Evolutionary conservation across 23 tunicate species (phyloP).

Genomic region (Phallusia fumigata): DNA sequence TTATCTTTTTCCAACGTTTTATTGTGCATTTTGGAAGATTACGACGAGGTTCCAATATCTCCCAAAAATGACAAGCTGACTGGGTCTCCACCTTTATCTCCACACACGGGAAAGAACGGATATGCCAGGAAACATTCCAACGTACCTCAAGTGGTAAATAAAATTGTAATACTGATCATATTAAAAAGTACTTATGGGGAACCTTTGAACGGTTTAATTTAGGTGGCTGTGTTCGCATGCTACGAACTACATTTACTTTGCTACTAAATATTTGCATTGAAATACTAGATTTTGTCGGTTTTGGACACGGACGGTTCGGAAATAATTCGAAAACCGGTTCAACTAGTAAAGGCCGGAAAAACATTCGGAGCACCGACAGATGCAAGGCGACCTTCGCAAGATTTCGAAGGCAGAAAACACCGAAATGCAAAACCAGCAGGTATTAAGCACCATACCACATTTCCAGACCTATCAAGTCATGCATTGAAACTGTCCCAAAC

Average conservation of each 20-base stretch:
- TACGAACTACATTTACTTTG: no score
- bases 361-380: background rate
- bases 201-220: no score
- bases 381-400: background rate
- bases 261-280: no score
- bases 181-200: no score
- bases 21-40: background rate
- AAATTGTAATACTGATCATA: no score
- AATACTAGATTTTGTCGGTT: background rate
- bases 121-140: background rate
- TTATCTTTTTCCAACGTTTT: no score
- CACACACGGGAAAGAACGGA: background rate
- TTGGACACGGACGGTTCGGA: background rate
- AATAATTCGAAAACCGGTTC: slow-evolving; percentile 4
- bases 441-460: no score
- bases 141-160: background rate
- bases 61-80: background rate
- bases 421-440: background rate
- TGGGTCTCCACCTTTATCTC: background rate
- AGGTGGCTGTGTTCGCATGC: no score
- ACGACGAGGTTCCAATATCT: background rate
- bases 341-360: background rate
- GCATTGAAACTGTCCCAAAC: no score
- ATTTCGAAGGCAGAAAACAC: background rate
- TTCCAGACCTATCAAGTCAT: no score